A percentile compares a stretch with the other conserved stretches of the same genome.
Conservation (phyloP, 2,113 vertebrate genomes). For the Zonotrichia leucophrys region DNA sequence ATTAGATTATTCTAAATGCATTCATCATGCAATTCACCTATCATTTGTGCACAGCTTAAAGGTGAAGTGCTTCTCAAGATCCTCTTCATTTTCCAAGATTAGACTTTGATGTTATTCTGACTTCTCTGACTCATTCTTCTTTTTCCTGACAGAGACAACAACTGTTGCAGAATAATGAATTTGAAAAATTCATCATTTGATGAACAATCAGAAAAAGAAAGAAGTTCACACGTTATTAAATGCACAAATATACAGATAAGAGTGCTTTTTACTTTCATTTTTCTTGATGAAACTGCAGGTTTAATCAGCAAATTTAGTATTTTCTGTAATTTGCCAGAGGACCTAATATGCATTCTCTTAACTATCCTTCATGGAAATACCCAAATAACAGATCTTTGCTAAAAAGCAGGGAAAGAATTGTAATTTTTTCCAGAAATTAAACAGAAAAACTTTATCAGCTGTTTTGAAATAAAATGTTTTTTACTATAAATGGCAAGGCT, state of each 20-base stretch:
- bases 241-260: background rate
- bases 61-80: conserved; percentile 19
- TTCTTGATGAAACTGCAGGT: background rate
- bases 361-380: background rate
- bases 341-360: background rate
- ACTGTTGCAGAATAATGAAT: background rate
- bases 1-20: conserved; percentile 34
- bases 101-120: conserved; percentile 2
- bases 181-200: background rate
- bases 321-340: background rate
- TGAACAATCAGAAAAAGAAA: background rate
- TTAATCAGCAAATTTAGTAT: background rate
- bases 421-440: background rate
- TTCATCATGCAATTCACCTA: background rate
- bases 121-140: background rate
- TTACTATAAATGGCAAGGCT: background rate
- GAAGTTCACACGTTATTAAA: background rate
- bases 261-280: background rate
- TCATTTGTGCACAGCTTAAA: background rate
- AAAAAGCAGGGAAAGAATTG: background rate
- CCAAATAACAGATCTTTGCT: background rate
- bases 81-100: background rate
- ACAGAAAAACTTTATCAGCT: background rate
- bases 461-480: background rate
- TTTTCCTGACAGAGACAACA: background rate